These are phyloP conservation scores for Pempheris klunzingeri DNA, from an alignment of 2,797 vertebrate genomes.

Conservation along the genomic window DNA sequence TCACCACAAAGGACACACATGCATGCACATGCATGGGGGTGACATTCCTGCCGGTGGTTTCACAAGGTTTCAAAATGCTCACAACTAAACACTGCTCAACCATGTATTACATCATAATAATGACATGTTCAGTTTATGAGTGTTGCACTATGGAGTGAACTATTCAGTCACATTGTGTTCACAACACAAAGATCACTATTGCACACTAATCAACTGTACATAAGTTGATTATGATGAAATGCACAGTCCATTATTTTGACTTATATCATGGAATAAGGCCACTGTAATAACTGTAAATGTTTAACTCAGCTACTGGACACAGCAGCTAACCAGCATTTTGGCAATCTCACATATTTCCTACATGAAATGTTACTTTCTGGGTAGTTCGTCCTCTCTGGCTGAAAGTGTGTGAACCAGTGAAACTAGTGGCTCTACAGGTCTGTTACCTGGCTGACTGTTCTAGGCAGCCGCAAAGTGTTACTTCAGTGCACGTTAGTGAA, in stretches of 20 bases:
- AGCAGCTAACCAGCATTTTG: background rate
- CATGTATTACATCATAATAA: too few species aligned
- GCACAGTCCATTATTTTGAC: background rate
- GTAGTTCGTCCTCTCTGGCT: background rate
- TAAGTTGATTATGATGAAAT: too few species aligned
- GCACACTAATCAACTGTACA: background rate
- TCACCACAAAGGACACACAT: too few species aligned
- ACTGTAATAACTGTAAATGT: background rate
- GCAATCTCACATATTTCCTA: too few species aligned
- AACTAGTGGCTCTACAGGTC: background rate
- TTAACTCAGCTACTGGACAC: background rate
- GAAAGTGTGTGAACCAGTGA: slow-evolving; percentile 10
- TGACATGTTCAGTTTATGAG: too few species aligned
- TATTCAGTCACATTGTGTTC: too few species aligned
- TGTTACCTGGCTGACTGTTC: slow-evolving; percentile 3
- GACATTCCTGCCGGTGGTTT: too few species aligned
- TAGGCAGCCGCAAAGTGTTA: background rate
- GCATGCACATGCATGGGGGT: too few species aligned
- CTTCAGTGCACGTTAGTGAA: too few species aligned
- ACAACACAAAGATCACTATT: background rate
- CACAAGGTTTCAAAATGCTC: too few species aligned
- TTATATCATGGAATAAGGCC: background rate
- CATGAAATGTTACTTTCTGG: background rate
- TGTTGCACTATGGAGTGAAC: too few species aligned
- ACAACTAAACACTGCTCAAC: too few species aligned